These are phyloP conservation scores for Enhydra lutris DNA, from an alignment of 2,113 vertebrate species.

Conservation along the genomic window DNA sequence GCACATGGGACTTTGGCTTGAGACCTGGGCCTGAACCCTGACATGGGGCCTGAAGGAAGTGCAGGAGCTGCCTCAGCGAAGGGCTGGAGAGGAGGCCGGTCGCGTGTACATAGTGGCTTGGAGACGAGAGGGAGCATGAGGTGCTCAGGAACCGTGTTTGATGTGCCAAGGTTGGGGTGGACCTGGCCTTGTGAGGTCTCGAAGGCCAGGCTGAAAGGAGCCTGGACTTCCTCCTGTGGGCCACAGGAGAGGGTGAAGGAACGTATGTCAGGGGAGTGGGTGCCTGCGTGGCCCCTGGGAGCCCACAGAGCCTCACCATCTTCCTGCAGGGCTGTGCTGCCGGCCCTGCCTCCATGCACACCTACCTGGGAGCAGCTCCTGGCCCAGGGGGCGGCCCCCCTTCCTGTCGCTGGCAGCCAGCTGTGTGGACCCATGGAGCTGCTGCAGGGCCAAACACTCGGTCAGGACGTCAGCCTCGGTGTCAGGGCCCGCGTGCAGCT, in stretches of 20 bases:
- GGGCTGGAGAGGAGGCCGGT: too few species aligned
- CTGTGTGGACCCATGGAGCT: conserved; percentile 88
- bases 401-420: conserved; percentile 88
- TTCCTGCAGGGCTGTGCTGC: not conserved
- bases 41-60: not conserved
- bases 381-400: conserved; percentile 84
- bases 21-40: not conserved
- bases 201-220: not conserved
- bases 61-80: not conserved
- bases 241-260: too few species aligned
- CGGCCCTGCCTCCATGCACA: not conserved
- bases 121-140: not conserved
- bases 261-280: rapidly evolving
- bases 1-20: not conserved
- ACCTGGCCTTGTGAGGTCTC: rapidly evolving
- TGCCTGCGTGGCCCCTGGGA: not conserved
- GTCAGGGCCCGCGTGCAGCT: conserved; percentile 91
- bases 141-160: not conserved
- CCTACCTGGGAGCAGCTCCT: conserved; percentile 93
- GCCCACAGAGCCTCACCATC: not conserved
- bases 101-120: not conserved
- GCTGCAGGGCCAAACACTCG: conserved; percentile 92
- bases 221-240: not conserved
- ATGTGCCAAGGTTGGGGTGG: not conserved
- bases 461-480: conserved; percentile 89